Evolutionary conservation across 2,888 invertebrate species (phyloP).

Genomic region (Oscheius onirici): DNA sequence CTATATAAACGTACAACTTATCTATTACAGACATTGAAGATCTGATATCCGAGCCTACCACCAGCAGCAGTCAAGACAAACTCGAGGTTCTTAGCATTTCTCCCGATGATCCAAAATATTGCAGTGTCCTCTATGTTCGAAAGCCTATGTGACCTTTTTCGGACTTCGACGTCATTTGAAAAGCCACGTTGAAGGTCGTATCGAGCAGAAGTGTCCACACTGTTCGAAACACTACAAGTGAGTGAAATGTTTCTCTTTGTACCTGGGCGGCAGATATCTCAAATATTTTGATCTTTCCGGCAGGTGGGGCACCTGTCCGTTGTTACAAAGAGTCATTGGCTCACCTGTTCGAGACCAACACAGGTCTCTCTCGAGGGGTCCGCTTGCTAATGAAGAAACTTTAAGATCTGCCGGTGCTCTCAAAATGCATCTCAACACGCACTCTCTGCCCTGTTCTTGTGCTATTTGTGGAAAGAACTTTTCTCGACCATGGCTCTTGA

Average conservation of each 20-base stretch:
- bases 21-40: conserved; percentile 28
- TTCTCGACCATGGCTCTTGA: conserved; percentile 55
- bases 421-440: conserved; percentile 61
- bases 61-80: conserved; percentile 25
- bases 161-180: conserved; percentile 50
- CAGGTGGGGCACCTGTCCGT: conserved; percentile 30
- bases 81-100: conserved; percentile 9
- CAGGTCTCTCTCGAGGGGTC: conserved; percentile 14
- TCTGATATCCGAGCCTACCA: conserved; percentile 26
- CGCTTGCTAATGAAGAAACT: neutral
- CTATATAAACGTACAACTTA: neutral
- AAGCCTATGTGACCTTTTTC: conserved; percentile 47
- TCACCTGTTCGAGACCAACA: conserved; percentile 29
- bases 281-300: conserved; percentile 32
- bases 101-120: conserved; percentile 10
- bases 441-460: conserved; percentile 54
- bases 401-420: conserved; percentile 56
- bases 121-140: conserved; percentile 50
- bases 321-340: conserved; percentile 24
- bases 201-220: conserved; percentile 51
- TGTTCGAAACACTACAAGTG: conserved; percentile 52
- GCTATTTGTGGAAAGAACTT: conserved; percentile 54
- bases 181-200: conserved; percentile 49
- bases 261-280: neutral
- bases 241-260: conserved; percentile 9